Base-by-base conservation (phyloP, 1,140 invertebrate genomes). In the Hyles euphorbiae region DNA sequence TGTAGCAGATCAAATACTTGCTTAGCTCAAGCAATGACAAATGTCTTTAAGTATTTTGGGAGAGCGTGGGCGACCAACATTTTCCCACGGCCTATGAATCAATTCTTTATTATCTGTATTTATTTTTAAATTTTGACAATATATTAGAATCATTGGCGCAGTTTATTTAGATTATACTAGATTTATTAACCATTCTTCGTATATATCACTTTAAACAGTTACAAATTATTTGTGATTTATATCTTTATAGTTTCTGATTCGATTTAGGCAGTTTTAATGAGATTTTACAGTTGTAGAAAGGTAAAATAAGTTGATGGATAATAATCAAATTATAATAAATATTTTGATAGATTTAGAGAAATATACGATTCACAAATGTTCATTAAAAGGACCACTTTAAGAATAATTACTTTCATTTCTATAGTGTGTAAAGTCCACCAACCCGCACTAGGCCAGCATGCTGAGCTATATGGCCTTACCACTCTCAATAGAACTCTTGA, bases 81-180 rank as follows among this genome's bases (percentile, higher is more conserved):
- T 52, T 65, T 65, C 63, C 46, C 63, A 65, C 63, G 63, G 58
- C 58, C 58, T 57, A 57, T 50, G 58, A 57, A 60, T 60, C 34
- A 6, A 40, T 36, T 22, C 49, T 50, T 8, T 40, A 8, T 40
- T 40, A 22, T 22, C 22, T 22, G 22, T 22, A 22, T 22, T 22
- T 22, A 22, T 22, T 22, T 22, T 22, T 22, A 22, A 22, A 22
- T 22, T 1, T 40, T 40, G 36, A 40, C 36, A 5, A 40, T 40
- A 40, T 40, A 40, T 40, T 40, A 40, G 36, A 40, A 5, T 40
- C 36, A 5, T 40, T 48, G n/a, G 22, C 53, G 53, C 40, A 44
- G 9, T 54, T 54, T 22, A 43, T 54, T 54, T 12, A 54, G 53
- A 54, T 54, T 54, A 54, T 11, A 44, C n/a, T n/a, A 45, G 53